Base-by-base conservation (phyloP, 2,113 vertebrate species). In the Stigmatopora argus region DNA sequence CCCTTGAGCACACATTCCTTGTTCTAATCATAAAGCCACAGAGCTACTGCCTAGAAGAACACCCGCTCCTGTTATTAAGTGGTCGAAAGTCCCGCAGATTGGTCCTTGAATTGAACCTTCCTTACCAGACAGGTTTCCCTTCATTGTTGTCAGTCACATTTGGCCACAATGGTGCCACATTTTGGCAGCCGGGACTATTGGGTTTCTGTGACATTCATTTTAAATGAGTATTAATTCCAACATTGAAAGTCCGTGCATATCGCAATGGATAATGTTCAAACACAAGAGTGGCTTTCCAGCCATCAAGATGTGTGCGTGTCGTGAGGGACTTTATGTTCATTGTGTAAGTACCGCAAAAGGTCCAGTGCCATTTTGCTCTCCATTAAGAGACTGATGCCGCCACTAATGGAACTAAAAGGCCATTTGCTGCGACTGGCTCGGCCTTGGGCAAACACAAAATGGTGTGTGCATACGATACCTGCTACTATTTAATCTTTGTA, bases 311-410 rank as follows among this genome's bases (percentile, higher is more conserved):
- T 79, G 81, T 79, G 58, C 78, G 55, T 58, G 80, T 75, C 70
- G 8, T 84, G 78, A 88, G 85, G 86, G 83, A 80, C 83, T 84
- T 86, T 76, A 86, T 84, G 82, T 86, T 85, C 86, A 87, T 85
- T 84, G 81, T 86, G 78, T 86, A 85, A 86, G 79, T 80, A 86
- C 79, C 75, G 77, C 74, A 77, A 82, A 86, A 87, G 83, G 83
- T 80, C 83, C 75, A 78, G 66, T 79, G 86, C 81, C 78, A 87
- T 87, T 89, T 85, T 84, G 81, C 83, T 83, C 80, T 85, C 84
- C 84, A 88, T 88, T 89, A 88, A 85, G 78, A 86, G 82, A 79
- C 73, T 76, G 86, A 84, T 83, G 84, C 85, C 81, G 80, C 85
- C 78, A 79, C 86, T 88, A 87, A 89, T 86, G 85, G 85, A 78